Evolutionary conservation across 1,140 invertebrate species (phyloP).

Genomic region (Helicoverpa armigera): DNA sequence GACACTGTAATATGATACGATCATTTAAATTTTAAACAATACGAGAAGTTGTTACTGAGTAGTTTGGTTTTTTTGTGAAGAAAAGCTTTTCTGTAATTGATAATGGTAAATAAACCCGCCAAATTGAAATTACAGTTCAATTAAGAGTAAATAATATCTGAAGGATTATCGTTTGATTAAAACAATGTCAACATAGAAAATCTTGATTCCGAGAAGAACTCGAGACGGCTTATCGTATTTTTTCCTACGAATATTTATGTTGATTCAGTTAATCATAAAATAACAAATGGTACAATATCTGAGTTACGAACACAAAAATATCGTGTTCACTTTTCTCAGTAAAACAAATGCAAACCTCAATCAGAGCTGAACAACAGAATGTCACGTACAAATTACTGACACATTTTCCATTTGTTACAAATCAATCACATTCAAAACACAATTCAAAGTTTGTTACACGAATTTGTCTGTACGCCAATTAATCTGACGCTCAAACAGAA

Average conservation of each 20-base stretch:
- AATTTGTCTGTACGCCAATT: slow-evolving; percentile 47
- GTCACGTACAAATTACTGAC: slow-evolving; percentile 8
- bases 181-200: not conserved
- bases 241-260: not conserved
- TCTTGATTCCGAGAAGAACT: not conserved
- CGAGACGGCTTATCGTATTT: not conserved
- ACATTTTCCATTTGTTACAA: slow-evolving; percentile 29
- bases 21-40: too few relatives aligned
- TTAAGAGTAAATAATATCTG: not conserved
- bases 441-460: slow-evolving; percentile 29
- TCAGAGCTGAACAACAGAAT: not conserved
- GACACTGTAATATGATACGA: too few relatives aligned
- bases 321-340: not conserved
- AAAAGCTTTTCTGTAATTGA: too few relatives aligned
- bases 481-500: slow-evolving; percentile 47
- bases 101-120: too few relatives aligned
- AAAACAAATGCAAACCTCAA: not conserved
- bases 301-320: not conserved
- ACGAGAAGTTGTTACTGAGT: too few relatives aligned
- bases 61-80: too few relatives aligned
- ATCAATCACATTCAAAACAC: slow-evolving; percentile 22
- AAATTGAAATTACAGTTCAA: too few relatives aligned
- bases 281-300: not conserved
- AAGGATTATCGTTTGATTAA: not conserved
- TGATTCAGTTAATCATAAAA: slow-evolving; percentile 2